Conservation (phyloP, 2,797 vertebrate genomes). For the Alauda arvensis region DNA sequence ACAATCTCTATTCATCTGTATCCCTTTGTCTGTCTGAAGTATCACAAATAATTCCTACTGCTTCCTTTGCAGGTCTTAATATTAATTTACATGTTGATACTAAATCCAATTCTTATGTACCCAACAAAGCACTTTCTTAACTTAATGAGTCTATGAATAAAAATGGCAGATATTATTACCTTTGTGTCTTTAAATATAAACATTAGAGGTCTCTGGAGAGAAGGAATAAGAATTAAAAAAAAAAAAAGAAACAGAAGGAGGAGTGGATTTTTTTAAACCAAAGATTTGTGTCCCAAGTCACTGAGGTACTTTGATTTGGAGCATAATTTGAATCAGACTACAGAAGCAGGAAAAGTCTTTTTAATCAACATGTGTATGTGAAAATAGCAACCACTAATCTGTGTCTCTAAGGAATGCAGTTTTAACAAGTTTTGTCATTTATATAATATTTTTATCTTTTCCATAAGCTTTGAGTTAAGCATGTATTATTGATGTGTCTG, state of each 20-base stretch:
- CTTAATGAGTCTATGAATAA: not conserved
- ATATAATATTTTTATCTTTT: constrained; percentile 3
- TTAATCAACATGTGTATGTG: not conserved
- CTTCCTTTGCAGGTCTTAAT: not conserved
- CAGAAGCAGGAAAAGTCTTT: not conserved
- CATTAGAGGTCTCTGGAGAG: not conserved
- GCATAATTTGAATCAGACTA: not conserved
- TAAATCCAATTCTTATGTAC: not conserved
- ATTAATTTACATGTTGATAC: not conserved
- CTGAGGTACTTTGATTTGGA: not conserved
- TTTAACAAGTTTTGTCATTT: not conserved
- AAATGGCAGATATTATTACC: not conserved
- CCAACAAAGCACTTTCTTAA: not conserved
- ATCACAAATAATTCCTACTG: not conserved
- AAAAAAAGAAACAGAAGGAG: rapidly evolving
- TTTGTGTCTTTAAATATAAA: not conserved
- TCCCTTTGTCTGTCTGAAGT: not conserved
- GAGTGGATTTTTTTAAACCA: not conserved
- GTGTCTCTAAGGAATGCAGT: not conserved
- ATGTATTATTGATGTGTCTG: not conserved
- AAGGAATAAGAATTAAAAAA: not conserved
- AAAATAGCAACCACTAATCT: not conserved
- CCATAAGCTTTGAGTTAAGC: not conserved
- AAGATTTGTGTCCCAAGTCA: not conserved
- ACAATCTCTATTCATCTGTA: not conserved